Evolutionary conservation across 2,113 vertebrate species (phyloP).

Genomic region (Pogonocichla stellata): DNA sequence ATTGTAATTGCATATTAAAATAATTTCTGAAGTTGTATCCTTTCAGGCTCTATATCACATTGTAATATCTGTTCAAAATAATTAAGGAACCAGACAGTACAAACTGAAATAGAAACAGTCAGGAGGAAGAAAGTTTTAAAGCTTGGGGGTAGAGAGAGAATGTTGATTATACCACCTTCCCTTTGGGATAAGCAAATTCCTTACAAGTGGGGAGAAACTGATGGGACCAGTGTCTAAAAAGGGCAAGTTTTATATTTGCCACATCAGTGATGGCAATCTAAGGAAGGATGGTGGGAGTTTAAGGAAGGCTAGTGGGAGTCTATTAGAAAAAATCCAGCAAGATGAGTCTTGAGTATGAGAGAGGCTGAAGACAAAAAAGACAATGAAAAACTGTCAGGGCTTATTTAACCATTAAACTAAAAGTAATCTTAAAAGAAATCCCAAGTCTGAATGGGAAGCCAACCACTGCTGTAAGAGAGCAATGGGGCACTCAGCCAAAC

Average conservation of each 20-base stretch:
- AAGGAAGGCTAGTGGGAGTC: conserved; percentile 3
- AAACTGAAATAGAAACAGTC: conserved; percentile 21
- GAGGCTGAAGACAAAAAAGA: neutral
- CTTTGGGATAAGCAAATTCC: neutral
- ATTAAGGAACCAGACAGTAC: conserved; percentile 8
- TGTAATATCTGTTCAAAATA: conserved; percentile 29
- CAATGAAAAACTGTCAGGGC: neutral
- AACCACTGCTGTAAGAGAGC: neutral
- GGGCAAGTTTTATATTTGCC: neutral
- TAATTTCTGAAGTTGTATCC: conserved; percentile 6
- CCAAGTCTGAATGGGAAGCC: neutral
- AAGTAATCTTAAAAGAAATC: neutral
- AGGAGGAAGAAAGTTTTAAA: neutral
- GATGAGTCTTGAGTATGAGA: neutral
- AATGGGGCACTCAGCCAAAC: neutral
- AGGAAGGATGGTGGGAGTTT: neutral
- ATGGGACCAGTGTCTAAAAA: neutral
- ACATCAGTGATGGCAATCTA: neutral
- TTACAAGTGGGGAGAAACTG: neutral
- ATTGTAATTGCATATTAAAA: conserved; percentile 23
- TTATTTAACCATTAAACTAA: conserved; percentile 23
- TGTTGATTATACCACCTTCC: neutral
- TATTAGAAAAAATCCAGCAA: neutral
- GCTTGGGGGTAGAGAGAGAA: neutral
- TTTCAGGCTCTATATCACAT: conserved; percentile 3